Percentiles rank a stretch among this genome's conserved stretches.
phyloP scores from a whole-genome alignment of 2,797 vertebrate species.

The Gobionotothen gibberifrons region DNA sequence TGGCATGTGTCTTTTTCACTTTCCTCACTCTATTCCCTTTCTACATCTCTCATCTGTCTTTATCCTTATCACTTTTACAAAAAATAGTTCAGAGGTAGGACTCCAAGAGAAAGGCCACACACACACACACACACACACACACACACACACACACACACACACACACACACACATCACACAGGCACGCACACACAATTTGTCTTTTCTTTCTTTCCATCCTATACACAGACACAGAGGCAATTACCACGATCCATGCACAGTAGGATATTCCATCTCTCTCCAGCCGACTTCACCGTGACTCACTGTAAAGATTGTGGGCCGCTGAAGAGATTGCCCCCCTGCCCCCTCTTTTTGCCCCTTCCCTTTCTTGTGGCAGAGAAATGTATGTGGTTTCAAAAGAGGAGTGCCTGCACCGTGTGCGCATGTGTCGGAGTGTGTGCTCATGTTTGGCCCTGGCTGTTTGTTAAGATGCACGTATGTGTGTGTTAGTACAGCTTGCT shows the following conservation, averaged over 20 bases:
- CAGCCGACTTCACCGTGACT: conserved; percentile 66
- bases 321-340: conserved; percentile 46
- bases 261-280: conserved; percentile 75
- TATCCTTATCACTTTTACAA: conserved; percentile 62
- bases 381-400: conserved; percentile 45
- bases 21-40: conserved; percentile 5
- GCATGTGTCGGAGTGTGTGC: conserved; percentile 24
- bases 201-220: conserved; percentile 70
- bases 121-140: conserved; percentile 21
- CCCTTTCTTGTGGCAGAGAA: conserved; percentile 46
- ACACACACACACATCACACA: neutral
- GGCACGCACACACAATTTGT: conserved; percentile 50
- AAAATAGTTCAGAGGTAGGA: conserved; percentile 69
- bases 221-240: conserved; percentile 80
- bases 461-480: conserved; percentile 28
- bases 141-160: no score
- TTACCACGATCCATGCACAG: conserved; percentile 81
- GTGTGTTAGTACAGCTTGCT: neutral
- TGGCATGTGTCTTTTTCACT: conserved; percentile 20
- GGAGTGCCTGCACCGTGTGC: conserved; percentile 9
- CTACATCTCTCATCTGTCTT: conserved; percentile 54
- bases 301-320: conserved; percentile 65
- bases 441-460: conserved; percentile 18
- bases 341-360: conserved; percentile 7
- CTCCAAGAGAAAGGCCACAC: conserved; percentile 61